Evolutionary conservation across 2,113 vertebrate genomes (phyloP).

Genomic region (Bostrychus sinensis): DNA sequence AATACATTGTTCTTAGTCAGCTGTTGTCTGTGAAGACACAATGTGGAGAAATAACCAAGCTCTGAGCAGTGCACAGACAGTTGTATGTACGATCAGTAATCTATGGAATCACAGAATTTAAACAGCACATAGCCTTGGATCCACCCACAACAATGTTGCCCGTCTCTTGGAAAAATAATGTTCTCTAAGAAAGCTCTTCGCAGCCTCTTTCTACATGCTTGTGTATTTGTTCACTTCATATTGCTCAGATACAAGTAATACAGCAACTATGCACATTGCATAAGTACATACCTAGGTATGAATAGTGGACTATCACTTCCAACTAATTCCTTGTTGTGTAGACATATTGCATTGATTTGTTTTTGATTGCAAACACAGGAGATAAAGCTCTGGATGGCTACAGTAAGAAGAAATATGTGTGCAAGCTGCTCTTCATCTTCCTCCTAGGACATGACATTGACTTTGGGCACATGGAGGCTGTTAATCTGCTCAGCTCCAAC

Average conservation of each 20-base stretch:
- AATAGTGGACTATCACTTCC: slow-evolving; percentile 3
- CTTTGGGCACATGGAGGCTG: slow-evolving; percentile 92
- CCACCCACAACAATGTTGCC: too few species aligned
- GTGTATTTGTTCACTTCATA: neutral
- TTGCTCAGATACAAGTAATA: neutral
- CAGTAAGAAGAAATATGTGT: slow-evolving; percentile 92
- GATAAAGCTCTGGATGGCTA: slow-evolving; percentile 91
- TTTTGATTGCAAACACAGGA: slow-evolving; percentile 52
- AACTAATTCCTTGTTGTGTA: slow-evolving; percentile 1
- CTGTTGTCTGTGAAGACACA: too few species aligned
- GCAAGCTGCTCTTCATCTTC: slow-evolving; percentile 92
- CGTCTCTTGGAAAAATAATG: too few species aligned
- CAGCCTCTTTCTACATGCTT: too few species aligned
- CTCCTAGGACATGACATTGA: slow-evolving; percentile 91
- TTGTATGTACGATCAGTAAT: too few species aligned
- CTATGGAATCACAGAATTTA: too few species aligned
- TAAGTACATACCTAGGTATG: neutral
- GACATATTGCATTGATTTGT: neutral
- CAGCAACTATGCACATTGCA: neutral
- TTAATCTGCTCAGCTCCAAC: slow-evolving; percentile 91
- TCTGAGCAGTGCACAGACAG: too few species aligned
- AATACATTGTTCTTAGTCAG: too few species aligned
- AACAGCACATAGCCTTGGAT: too few species aligned
- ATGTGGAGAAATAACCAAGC: too few species aligned
- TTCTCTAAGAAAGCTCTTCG: too few species aligned